Evolutionary conservation across 2,797 vertebrate species (phyloP).

Genomic region (Bovichtus variegatus): DNA sequence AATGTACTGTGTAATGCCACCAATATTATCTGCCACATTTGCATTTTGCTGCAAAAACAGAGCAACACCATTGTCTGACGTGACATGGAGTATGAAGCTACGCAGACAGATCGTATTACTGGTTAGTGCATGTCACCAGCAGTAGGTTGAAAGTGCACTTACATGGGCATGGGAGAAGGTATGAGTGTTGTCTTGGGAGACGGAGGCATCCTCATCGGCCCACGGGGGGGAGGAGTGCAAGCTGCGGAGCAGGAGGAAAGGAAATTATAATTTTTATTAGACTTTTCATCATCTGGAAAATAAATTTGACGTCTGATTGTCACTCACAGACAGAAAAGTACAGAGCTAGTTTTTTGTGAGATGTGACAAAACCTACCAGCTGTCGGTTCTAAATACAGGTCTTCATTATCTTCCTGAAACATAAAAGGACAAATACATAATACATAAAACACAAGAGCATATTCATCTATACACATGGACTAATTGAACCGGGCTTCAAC

Average conservation of each 20-base stretch:
- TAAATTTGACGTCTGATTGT: not conserved
- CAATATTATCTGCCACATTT: conserved; percentile 2
- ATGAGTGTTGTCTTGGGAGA: conserved; percentile 22
- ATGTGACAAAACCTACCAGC: conserved; percentile 65
- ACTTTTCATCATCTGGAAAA: not conserved
- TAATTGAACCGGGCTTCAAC: not conserved
- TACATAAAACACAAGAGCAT: too few relatives aligned
- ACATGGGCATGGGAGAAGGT: conserved; percentile 60
- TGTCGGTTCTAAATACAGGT: conserved; percentile 83
- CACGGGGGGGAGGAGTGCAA: conserved; percentile 49
- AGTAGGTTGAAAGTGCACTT: conserved; percentile 39
- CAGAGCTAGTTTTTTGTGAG: not conserved
- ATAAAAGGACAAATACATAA: conserved; percentile 24
- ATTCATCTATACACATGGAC: not conserved
- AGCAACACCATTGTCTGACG: conserved; percentile 3
- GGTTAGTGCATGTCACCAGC: not conserved
- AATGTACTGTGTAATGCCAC: not conserved
- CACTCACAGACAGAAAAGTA: not conserved
- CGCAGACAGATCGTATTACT: not conserved
- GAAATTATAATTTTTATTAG: not conserved
- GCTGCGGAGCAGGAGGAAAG: conserved; percentile 53
- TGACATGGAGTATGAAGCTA: not conserved
- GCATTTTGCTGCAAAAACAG: conserved; percentile 20
- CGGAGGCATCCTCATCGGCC: conserved; percentile 38
- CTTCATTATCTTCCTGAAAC: conserved; percentile 77